Base-by-base conservation (phyloP, 2,888 invertebrate species). In the Cantharis rustica region DNA sequence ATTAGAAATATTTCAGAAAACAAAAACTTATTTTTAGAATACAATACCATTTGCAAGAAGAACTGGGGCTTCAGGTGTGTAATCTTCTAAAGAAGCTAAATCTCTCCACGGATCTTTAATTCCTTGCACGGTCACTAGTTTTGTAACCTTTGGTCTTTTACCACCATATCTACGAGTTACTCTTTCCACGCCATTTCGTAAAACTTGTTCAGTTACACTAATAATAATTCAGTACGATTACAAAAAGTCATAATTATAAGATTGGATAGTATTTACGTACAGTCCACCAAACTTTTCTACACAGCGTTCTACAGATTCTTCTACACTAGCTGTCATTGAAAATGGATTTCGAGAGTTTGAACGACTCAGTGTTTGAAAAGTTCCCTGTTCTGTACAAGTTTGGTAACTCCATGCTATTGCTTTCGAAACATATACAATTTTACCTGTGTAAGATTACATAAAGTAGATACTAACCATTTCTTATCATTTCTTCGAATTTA, bases 121-220 rank as follows among this genome's bases (percentile, higher is more conserved):
- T 20, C 74, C 74, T 64, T 74, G 74, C 4, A 74, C 70, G n/a
- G 66, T 62, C 5, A 74, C 16, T 9, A 74, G 64, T 66, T 70
- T 74, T 13, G 70, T 74, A 16, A 70, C 74, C 20, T 61, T 64
- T 11, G 74, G 69, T 9, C 16, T 70, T n/a, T 31, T 61, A 11
- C 27, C 26, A 7, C 74, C 74, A 61, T 47, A 74, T n/a, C 61
- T n/a, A 1, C 16, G 61, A 15, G 61, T 63, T 15, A 66, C 64
- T 17, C 64, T 17, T 16, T 66, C 64, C 3, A 66, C 3, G 5
- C 64, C 64, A 10, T 17, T 66, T 66, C 64, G 16, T 66, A 66
- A 23, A 20, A 66, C 64, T 66, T 66, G 13, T 66, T 66, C 64
- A n/a, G 16, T 66, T 17, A 66, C 64, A n/a, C 64, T 66, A 20